Base-by-base conservation (phyloP, 2,888 invertebrate genomes). In the Microctonus aethiopoides region DNA sequence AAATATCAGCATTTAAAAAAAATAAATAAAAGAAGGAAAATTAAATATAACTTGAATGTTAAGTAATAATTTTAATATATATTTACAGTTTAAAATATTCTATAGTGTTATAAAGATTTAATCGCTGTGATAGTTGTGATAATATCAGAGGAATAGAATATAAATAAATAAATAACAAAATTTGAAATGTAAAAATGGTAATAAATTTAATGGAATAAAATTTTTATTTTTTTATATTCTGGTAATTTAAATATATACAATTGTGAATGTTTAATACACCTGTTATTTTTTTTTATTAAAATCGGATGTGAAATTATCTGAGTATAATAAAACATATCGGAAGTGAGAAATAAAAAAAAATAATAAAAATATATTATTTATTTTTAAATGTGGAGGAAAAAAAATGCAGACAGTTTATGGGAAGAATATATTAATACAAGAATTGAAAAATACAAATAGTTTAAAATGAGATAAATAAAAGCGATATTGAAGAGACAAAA, bases 401-500 rank as follows among this genome's bases (percentile, higher is more conserved):
- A n/a, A 16, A 20, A 39, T 24, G 39, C 36, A 61, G 39, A 61
- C 11, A 26, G 61, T 56, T 62, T 24, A 60, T 36, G 36, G 60
- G 51, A 29, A 16, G 41, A 62, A 61, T 51, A 54, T 24, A n/a
- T n/a, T n/a, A n/a, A n/a, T n/a, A n/a, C n/a, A 16, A 68, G 60
- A 63, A 64, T 22, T 39, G 63, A 29, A 22, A n/a, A 66, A 76
- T 26, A 46, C 46, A 62, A 67, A 32, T 66, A 72, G 61, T 52
- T 32, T 41, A 52, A 24, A 29, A 29, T 5, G 29, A 52, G 65
- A 64, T 54, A n/a, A 54, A 26, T 29, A 54, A 67, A 67, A 46
- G 46, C 34, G 39, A 70, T 22, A 10, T 65, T 20, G 24, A 54
- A 54, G 54, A 69, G 29, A n/a, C n/a, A n/a, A n/a, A n/a, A n/a